These are phyloP conservation scores for Trididemnum clinides DNA, from an alignment of 23 tunicate genomes.

Conservation along the genomic window DNA sequence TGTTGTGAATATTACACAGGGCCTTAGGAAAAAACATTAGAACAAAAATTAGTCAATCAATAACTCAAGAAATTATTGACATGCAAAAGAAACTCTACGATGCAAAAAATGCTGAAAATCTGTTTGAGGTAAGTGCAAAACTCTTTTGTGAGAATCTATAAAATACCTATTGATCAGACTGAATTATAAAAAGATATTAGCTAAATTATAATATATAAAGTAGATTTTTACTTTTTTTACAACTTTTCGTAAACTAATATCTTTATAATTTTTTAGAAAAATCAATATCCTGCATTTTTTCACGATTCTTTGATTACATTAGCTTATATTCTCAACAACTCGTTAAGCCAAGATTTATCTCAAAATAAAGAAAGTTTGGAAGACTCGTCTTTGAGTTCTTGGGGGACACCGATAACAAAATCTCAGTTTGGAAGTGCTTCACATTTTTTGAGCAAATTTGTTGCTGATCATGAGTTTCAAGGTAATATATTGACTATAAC, in stretches of 20 bases:
- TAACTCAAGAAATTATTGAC: background rate
- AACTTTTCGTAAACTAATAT: background rate
- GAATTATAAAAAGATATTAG: no score
- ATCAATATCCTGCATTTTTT: slow-evolving; percentile 73
- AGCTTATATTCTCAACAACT: slow-evolving; percentile 68
- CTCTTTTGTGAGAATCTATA: no score
- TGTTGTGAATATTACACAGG: background rate
- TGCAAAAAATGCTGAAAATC: background rate
- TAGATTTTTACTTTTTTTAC: background rate
- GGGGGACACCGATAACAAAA: no score
- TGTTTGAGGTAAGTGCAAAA: background rate
- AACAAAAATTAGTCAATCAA: background rate
- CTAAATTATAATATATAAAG: background rate
- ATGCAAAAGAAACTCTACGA: background rate
- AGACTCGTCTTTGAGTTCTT: no score
- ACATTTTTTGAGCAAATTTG: background rate
- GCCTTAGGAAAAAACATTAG: background rate
- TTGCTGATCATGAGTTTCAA: background rate
- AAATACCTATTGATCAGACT: no score
- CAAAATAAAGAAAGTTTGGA: no score
- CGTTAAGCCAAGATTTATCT: background rate
- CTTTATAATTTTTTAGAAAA: slow-evolving; percentile 50
- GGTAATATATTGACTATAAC: background rate
- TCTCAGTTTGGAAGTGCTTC: background rate
- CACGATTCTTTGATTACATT: slow-evolving; percentile 71